phyloP scores from a whole-genome alignment of 2,113 vertebrate species.

The Vimba vimba region DNA sequence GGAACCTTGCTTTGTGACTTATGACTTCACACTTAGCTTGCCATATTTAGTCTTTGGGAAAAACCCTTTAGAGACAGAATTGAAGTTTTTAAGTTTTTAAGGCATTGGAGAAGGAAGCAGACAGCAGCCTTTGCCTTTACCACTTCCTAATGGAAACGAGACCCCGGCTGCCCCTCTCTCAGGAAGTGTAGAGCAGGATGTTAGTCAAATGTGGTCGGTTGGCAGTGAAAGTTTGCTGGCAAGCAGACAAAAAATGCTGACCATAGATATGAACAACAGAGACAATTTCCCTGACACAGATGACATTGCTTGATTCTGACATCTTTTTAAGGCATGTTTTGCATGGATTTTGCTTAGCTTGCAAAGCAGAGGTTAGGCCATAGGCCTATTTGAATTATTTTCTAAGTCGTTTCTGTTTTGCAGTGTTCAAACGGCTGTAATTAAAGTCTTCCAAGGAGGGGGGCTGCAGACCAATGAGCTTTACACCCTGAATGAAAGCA shows the following conservation, averaged over 20 bases:
- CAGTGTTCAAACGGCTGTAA: constrained; percentile 93
- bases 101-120: constrained; percentile 21
- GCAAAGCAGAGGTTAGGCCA: not conserved
- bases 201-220: constrained; percentile 44
- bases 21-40: not conserved
- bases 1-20: not conserved
- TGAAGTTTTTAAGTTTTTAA: not conserved
- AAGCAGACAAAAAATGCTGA: not conserved
- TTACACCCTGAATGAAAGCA: constrained; percentile 89
- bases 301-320: not conserved
- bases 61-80: not conserved
- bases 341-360: constrained; percentile 4
- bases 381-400: not conserved
- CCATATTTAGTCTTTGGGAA: constrained; percentile 2
- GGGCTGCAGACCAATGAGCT: constrained; percentile 89
- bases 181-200: constrained; percentile 65
- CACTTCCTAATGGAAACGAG: constrained; percentile 53
- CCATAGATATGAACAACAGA: not conserved
- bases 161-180: constrained; percentile 41
- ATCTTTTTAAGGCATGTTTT: not conserved
- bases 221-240: constrained; percentile 12
- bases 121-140: constrained; percentile 40
- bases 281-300: not conserved
- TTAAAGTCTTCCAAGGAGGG: constrained; percentile 93
- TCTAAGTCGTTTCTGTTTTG: constrained; percentile 38